These are phyloP conservation scores for Okamejei kenojei DNA, from an alignment of 2,797 vertebrate genomes.

Conservation along the genomic window DNA sequence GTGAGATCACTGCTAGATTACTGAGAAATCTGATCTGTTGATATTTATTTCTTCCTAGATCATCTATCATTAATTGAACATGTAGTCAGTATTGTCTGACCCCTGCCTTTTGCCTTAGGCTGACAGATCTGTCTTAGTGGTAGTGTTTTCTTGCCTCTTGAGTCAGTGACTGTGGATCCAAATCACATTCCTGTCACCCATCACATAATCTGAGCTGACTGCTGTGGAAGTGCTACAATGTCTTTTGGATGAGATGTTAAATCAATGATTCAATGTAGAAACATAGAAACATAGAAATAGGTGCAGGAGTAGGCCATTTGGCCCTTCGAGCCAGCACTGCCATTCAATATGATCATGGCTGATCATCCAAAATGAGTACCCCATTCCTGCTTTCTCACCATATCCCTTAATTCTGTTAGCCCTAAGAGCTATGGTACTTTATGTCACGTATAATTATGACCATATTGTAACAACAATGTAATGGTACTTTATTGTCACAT, in stretches of 20 bases:
- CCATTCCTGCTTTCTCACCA: too few relatives aligned
- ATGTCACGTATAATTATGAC: too few relatives aligned
- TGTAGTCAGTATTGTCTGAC: neutral
- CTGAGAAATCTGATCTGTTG: neutral
- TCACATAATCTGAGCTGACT: neutral
- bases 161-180: neutral
- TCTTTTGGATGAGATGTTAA: neutral
- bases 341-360: too few relatives aligned
- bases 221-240: neutral
- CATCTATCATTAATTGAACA: neutral
- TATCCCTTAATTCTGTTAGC: too few relatives aligned
- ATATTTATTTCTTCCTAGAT: neutral
- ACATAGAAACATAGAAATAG: too few relatives aligned
- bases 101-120: neutral
- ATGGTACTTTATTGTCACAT: too few relatives aligned
- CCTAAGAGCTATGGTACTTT: too few relatives aligned
- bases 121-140: neutral
- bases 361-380: too few relatives aligned
- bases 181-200: neutral
- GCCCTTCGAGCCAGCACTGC: too few relatives aligned
- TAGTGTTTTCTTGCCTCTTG: neutral
- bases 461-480: too few relatives aligned
- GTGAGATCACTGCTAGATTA: neutral
- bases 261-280: too few relatives aligned
- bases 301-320: too few relatives aligned